A percentile compares a stretch with the other conserved stretches of the same genome.
Evolutionary conservation across 2,797 vertebrate genomes (phyloP).

Genomic region (Chaenodraco wilsoni): DNA sequence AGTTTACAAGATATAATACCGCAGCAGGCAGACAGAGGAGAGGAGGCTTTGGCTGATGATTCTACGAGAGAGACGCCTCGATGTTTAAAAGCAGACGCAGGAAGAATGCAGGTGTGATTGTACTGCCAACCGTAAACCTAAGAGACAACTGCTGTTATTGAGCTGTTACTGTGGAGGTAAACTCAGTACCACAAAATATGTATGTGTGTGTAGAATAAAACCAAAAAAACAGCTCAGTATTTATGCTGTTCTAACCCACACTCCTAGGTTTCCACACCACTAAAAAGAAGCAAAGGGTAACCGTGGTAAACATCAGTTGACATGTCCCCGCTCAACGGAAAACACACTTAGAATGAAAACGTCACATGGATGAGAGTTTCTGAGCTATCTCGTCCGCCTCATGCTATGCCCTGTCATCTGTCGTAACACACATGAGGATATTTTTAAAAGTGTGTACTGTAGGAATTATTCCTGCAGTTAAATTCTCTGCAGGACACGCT

Average conservation of each 20-base stretch:
- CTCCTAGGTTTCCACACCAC: slow-evolving; percentile 34
- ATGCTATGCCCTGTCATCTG: slow-evolving; percentile 19
- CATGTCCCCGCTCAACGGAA: slow-evolving; percentile 15
- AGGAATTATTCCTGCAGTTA: slow-evolving; percentile 46
- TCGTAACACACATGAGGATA: slow-evolving; percentile 20
- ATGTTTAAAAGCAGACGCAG: slow-evolving; percentile 38
- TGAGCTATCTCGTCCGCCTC: slow-evolving; percentile 11
- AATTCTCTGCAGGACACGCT: slow-evolving; percentile 45
- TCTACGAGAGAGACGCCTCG: slow-evolving; percentile 35
- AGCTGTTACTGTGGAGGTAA: slow-evolving; percentile 58
- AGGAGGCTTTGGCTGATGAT: slow-evolving; percentile 30
- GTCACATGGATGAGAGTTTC: background rate
- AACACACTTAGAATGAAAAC: slow-evolving; percentile 16
- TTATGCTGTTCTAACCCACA: slow-evolving; percentile 26
- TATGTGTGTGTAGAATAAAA: slow-evolving; percentile 6
- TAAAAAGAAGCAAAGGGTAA: slow-evolving; percentile 32
- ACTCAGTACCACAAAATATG: slow-evolving; percentile 34
- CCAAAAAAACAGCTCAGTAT: slow-evolving; percentile 41
- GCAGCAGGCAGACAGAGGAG: slow-evolving; percentile 16
- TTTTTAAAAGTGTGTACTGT: slow-evolving; percentile 39
- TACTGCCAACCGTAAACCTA: slow-evolving; percentile 46
- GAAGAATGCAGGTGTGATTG: slow-evolving; percentile 55
- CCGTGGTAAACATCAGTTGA: slow-evolving; percentile 42
- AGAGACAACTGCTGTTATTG: slow-evolving; percentile 62
- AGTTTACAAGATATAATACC: slow-evolving; percentile 55